phyloP scores from a whole-genome alignment of 2,113 vertebrate genomes.

The Callospermophilus lateralis region DNA sequence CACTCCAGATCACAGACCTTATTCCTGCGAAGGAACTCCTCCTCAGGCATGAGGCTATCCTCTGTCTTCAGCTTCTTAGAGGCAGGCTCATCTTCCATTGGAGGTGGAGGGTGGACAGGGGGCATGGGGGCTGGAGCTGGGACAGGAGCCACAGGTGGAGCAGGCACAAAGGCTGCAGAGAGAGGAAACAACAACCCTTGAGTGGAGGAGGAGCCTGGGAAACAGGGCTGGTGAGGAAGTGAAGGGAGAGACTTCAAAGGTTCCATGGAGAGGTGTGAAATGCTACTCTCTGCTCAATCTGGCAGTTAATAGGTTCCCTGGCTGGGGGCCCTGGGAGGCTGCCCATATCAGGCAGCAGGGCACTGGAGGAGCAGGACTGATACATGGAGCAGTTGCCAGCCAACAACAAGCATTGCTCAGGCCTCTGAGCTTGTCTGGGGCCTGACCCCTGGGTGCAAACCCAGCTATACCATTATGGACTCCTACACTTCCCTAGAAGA shows the following conservation, averaged over 20 bases:
- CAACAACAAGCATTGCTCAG: neutral
- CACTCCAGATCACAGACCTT: slow-evolving; percentile 88
- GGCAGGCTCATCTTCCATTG: slow-evolving; percentile 96
- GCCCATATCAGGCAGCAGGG: neutral
- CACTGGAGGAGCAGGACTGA: neutral
- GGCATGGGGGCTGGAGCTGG: slow-evolving; percentile 92
- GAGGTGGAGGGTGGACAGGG: slow-evolving; percentile 93
- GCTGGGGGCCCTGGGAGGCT: neutral
- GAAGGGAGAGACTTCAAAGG: neutral
- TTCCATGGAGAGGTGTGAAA: neutral
- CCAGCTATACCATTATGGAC: neutral
- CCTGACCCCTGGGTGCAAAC: neutral
- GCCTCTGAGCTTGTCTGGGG: neutral
- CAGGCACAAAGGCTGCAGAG: slow-evolving; percentile 95
- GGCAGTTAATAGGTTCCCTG: neutral
- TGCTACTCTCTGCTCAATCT: neutral
- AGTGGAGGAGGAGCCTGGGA: neutral
- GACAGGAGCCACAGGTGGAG: slow-evolving; percentile 94
- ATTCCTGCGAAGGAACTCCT: slow-evolving; percentile 97
- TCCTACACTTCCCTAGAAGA: neutral
- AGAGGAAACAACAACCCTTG: slow-evolving; percentile 14
- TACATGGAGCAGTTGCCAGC: neutral
- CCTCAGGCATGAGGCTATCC: slow-evolving; percentile 97
- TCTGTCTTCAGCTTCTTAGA: slow-evolving; percentile 98
- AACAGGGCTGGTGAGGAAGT: neutral